Conservation (phyloP, 2,888 invertebrate genomes). For the Troglohyphantes excavatus region DNA sequence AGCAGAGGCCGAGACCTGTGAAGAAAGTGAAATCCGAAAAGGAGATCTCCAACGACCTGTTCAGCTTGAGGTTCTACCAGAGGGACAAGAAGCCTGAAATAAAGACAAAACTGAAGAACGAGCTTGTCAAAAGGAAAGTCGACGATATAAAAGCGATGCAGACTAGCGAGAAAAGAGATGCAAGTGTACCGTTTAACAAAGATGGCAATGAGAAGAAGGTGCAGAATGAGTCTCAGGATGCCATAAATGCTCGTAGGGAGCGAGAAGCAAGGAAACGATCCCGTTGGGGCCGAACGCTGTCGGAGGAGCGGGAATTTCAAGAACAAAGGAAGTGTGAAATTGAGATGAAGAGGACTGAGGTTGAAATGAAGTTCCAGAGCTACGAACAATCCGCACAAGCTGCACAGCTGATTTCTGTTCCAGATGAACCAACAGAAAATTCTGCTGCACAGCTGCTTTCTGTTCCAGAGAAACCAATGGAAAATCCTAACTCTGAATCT, state of each 20-base stretch:
- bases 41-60: slow-evolving; percentile 21
- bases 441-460: slow-evolving; percentile 10
- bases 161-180: too few relatives aligned
- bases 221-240: neutral
- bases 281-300: slow-evolving; percentile 74
- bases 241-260: slow-evolving; percentile 4
- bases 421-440: slow-evolving; percentile 15
- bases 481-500: slow-evolving; percentile 2
- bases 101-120: neutral
- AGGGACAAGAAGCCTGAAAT: slow-evolving; percentile 30
- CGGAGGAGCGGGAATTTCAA: slow-evolving; percentile 72
- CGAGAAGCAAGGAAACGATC: slow-evolving; percentile 55
- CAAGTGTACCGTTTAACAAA: too few relatives aligned
- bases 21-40: neutral
- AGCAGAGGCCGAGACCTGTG: slow-evolving; percentile 14
- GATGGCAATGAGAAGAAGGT: neutral
- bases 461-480: neutral
- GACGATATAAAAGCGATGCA: slow-evolving; percentile 12
- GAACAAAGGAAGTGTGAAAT: slow-evolving; percentile 61
- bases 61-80: slow-evolving; percentile 38
- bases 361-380: slow-evolving; percentile 68
- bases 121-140: neutral
- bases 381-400: slow-evolving; percentile 64
- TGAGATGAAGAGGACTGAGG: slow-evolving; percentile 60
- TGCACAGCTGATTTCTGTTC: slow-evolving; percentile 14